A percentile compares a stretch with the other conserved stretches of the same genome.
Conservation (phyloP, 2,797 vertebrate species). For the Amblyraja radiata region DNA sequence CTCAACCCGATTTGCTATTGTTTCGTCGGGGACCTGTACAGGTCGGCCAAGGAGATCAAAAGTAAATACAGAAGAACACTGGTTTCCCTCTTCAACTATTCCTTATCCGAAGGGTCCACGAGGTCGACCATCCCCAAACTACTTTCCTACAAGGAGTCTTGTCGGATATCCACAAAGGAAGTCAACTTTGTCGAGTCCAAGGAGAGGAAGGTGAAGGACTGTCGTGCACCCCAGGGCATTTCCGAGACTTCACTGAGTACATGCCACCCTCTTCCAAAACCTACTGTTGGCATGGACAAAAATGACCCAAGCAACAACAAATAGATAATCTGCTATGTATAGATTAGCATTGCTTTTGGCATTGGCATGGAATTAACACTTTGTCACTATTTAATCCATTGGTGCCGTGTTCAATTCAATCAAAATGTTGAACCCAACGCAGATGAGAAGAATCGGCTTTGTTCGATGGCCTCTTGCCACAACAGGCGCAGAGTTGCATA, state of each 20-base stretch:
- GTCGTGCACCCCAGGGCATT: constrained; percentile 50
- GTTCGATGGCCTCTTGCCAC: background rate
- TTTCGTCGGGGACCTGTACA: constrained; percentile 80
- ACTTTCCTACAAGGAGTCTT: constrained; percentile 54
- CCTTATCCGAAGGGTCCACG: constrained; percentile 51
- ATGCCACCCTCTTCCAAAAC: constrained; percentile 45
- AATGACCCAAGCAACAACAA: background rate
- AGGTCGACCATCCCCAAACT: constrained; percentile 57
- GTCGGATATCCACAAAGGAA: constrained; percentile 48
- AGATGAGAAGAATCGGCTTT: background rate
- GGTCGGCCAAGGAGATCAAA: constrained; percentile 77
- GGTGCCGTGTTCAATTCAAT: background rate
- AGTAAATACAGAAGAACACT: constrained; percentile 76
- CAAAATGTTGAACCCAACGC: background rate
- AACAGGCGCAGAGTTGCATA: background rate
- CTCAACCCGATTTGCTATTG: constrained; percentile 90
- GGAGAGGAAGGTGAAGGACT: constrained; percentile 49
- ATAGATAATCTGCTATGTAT: background rate
- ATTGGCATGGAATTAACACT: background rate
- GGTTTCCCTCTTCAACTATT: constrained; percentile 58
- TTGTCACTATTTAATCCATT: constrained; percentile 18
- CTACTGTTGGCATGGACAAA: background rate
- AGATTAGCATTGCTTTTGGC: too few species aligned
- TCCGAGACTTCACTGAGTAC: constrained; percentile 47
- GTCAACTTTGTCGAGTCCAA: constrained; percentile 39